These are phyloP conservation scores for Tetranychus cinnabarinus DNA, from an alignment of 1,140 invertebrate species.

Conservation along the genomic window DNA sequence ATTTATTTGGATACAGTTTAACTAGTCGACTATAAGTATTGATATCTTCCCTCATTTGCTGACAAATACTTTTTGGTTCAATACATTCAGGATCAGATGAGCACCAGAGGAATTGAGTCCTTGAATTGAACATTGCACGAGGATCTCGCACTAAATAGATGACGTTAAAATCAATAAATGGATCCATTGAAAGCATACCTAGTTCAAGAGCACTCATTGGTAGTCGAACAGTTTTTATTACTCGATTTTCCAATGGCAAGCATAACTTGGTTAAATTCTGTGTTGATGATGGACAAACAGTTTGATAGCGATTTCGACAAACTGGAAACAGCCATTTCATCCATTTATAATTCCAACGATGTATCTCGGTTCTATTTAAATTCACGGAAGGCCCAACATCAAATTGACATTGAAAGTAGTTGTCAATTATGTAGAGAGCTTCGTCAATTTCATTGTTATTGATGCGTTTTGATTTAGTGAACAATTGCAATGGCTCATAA, in stretches of 20 bases:
- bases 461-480: too few species aligned
- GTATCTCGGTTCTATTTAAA: too few species aligned
- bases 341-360: constrained; percentile 2
- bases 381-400: too few species aligned
- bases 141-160: constrained; percentile 57
- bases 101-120: constrained; percentile 59
- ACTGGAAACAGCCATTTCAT: constrained; percentile 10
- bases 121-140: constrained; percentile 58
- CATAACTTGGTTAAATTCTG: background rate
- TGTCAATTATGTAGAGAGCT: too few species aligned
- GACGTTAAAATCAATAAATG: constrained; percentile 21
- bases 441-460: too few species aligned
- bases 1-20: background rate
- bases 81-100: constrained; percentile 26
- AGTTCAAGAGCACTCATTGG: background rate
- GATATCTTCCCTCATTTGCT: background rate
- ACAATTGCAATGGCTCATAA: too few species aligned
- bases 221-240: background rate
- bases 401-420: too few species aligned
- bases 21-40: background rate
- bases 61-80: background rate
- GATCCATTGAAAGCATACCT: background rate
- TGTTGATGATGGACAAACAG: constrained; percentile 3
- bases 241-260: background rate
- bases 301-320: constrained; percentile 6